Percentiles rank a stretch among this genome's conserved stretches.
Conservation (phyloP, 1,140 invertebrate genomes). For the Diachasma alloeum region DNA sequence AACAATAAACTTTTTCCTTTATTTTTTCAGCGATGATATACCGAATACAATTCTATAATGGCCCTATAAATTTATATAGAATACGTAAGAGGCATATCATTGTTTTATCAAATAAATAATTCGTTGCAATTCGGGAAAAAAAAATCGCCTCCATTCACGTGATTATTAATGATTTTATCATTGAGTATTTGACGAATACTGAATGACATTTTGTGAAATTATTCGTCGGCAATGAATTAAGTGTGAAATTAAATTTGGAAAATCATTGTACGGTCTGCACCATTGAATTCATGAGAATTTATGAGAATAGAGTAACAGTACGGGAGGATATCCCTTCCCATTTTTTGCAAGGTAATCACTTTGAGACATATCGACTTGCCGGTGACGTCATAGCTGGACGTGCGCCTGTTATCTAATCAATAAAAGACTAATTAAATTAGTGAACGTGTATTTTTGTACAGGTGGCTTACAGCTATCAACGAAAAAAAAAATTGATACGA, state of each 20-base stretch:
- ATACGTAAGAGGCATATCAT: constrained; percentile 52
- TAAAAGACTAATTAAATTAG: constrained; percentile 31
- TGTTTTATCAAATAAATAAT: too few relatives aligned
- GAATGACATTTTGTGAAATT: too few relatives aligned
- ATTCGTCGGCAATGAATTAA: too few relatives aligned
- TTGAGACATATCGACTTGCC: constrained; percentile 58
- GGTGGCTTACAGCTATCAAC: background rate
- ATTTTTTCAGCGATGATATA: constrained; percentile 44
- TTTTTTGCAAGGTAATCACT: constrained; percentile 45
- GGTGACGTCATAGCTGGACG: constrained; percentile 47
- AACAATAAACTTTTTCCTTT: background rate
- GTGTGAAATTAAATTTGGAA: too few relatives aligned
- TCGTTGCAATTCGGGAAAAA: too few relatives aligned
- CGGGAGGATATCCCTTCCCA: background rate
- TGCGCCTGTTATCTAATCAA: constrained; percentile 49
- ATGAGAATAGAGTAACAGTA: background rate
- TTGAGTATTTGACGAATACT: too few relatives aligned
- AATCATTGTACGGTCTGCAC: too few relatives aligned
- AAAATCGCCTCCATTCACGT: too few relatives aligned
- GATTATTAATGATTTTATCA: too few relatives aligned
- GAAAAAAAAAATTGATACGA: background rate
- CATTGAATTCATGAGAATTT: too few relatives aligned
- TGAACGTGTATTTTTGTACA: constrained; percentile 10
- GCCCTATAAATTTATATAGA: constrained; percentile 53
- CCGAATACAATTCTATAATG: constrained; percentile 51